Conservation (phyloP, 2,113 vertebrate genomes). For the Elachura formosa region DNA sequence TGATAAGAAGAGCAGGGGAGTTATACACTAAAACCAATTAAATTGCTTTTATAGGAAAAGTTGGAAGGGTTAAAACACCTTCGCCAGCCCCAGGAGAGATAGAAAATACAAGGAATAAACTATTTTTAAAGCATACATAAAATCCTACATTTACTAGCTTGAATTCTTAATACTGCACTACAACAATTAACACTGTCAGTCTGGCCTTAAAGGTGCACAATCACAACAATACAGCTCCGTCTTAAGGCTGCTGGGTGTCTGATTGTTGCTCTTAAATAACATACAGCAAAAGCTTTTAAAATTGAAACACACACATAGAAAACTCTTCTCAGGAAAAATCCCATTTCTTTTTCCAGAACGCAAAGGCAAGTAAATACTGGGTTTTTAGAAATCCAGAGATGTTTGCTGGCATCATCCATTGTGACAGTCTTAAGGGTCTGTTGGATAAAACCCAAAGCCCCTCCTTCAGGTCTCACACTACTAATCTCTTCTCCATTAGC, state of each 20-base stretch:
- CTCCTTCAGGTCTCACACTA: background rate
- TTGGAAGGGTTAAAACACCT: too few species aligned
- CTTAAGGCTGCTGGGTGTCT: background rate
- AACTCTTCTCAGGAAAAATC: background rate
- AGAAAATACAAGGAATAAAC: too few species aligned
- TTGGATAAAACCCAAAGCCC: background rate
- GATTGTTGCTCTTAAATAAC: background rate
- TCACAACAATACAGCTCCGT: background rate
- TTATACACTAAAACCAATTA: too few species aligned
- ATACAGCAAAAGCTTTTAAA: background rate
- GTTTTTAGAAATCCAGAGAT: background rate
- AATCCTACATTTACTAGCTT: too few species aligned
- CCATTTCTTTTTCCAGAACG: background rate
- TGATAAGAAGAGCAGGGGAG: too few species aligned
- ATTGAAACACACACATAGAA: background rate
- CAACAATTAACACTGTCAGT: background rate
- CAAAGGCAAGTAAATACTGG: background rate
- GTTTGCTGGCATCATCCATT: background rate
- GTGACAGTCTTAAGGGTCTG: background rate
- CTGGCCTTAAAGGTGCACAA: background rate
- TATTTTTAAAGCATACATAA: too few species aligned
- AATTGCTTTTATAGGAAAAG: too few species aligned
- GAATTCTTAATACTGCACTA: too few species aligned
- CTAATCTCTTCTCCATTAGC: background rate
- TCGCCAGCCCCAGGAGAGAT: too few species aligned